A percentile compares a stretch with the other conserved stretches of the same genome.
Conservation (phyloP, 2,888 invertebrate genomes). For the Micropterix aruncella region DNA sequence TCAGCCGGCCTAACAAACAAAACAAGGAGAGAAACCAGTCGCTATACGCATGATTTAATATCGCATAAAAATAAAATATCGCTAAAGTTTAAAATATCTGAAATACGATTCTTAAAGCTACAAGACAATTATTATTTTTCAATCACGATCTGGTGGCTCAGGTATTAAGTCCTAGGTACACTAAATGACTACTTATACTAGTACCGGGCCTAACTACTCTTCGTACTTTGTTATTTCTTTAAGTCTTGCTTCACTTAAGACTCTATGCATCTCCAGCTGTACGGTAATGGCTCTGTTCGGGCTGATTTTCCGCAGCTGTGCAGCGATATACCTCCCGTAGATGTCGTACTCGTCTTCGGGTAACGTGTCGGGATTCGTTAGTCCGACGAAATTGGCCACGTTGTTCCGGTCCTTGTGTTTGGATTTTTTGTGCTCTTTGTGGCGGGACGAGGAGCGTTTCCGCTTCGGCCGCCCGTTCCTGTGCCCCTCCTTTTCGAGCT, state of each 20-base stretch:
- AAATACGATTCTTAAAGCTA: too few relatives aligned
- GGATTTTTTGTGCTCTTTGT: neutral
- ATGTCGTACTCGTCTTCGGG: conserved; percentile 33
- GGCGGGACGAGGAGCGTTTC: neutral
- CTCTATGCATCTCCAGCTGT: conserved; percentile 5
- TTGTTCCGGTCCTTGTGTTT: neutral
- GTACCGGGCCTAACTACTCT: neutral
- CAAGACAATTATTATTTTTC: too few relatives aligned
- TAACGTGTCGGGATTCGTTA: too few relatives aligned
- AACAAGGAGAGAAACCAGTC: too few relatives aligned
- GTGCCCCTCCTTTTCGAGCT: neutral
- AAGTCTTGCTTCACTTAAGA: conserved; percentile 2
- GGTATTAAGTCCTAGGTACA: too few relatives aligned
- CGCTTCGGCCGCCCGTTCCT: neutral
- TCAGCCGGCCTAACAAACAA: too few relatives aligned
- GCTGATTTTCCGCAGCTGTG: conserved; percentile 1
- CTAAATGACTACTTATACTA: too few relatives aligned
- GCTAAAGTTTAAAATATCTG: too few relatives aligned
- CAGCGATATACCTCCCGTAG: conserved; percentile 20
- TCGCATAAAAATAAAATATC: too few relatives aligned
- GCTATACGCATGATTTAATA: too few relatives aligned
- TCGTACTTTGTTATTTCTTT: neutral
- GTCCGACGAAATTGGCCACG: neutral
- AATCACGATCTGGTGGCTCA: too few relatives aligned
- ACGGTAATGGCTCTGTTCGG: conserved; percentile 3